phyloP scores from a whole-genome alignment of 2,797 vertebrate genomes.

The Arnoldichthys spilopterus region DNA sequence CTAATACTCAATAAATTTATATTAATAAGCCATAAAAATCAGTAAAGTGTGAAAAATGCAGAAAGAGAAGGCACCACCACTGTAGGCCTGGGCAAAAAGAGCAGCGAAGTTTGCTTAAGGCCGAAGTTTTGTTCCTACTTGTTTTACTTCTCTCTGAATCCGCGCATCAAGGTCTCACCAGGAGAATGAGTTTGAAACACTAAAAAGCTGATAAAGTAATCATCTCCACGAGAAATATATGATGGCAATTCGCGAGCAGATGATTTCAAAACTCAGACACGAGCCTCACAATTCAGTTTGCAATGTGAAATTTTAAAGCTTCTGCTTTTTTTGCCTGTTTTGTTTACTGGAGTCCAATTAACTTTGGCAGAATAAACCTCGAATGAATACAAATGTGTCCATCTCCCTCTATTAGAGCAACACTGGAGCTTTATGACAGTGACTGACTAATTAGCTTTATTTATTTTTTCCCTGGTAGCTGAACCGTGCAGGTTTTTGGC shows the following conservation, averaged over 20 bases:
- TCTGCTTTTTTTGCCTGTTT: slow-evolving; percentile 9
- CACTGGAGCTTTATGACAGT: slow-evolving; percentile 46
- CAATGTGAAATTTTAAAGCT: slow-evolving; percentile 32
- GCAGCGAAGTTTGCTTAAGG: slow-evolving; percentile 3
- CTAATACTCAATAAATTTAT: too few relatives aligned
- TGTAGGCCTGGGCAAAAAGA: too few relatives aligned
- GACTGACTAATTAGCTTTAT: slow-evolving; percentile 49
- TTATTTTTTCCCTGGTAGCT: slow-evolving; percentile 28
- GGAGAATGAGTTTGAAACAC: slow-evolving; percentile 11
- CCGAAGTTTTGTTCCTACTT: background rate
- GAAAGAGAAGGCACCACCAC: too few relatives aligned
- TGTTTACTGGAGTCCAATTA: slow-evolving; percentile 51
- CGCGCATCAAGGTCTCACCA: background rate
- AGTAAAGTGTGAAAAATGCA: too few relatives aligned
- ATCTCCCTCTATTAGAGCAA: slow-evolving; percentile 41
- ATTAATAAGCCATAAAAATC: too few relatives aligned
- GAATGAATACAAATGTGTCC: slow-evolving; percentile 52
- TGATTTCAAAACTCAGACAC: slow-evolving; percentile 9
- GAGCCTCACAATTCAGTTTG: slow-evolving; percentile 23
- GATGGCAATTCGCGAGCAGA: background rate
- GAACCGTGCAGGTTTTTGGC: slow-evolving; percentile 26
- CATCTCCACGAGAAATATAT: slow-evolving; percentile 9
- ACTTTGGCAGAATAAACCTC: slow-evolving; percentile 44
- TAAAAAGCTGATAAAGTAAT: too few relatives aligned
- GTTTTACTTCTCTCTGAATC: slow-evolving; percentile 17